These are phyloP conservation scores for Paracanthobrama guichenoti DNA, from an alignment of 2,113 vertebrate genomes.

Conservation along the genomic window DNA sequence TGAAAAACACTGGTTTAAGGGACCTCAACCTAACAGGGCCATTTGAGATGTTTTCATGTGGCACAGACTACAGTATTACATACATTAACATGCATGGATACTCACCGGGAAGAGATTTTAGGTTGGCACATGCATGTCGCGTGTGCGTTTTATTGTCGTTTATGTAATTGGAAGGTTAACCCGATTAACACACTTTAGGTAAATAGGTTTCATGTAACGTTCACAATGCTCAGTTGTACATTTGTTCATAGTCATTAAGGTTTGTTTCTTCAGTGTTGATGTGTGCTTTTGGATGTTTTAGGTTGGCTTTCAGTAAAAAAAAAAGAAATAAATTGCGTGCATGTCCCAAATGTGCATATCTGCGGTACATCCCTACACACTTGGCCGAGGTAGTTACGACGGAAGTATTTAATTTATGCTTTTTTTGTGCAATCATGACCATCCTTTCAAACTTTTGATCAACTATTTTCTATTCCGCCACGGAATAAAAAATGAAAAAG, in stretches of 20 bases:
- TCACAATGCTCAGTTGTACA: conserved; percentile 28
- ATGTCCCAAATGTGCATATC: not conserved
- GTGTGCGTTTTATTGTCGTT: conserved; percentile 16
- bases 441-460: not conserved
- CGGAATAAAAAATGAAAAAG: no score
- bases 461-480: not conserved
- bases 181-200: conserved; percentile 37
- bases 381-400: not conserved
- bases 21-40: conserved; percentile 4
- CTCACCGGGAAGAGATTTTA: conserved; percentile 15
- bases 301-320: conserved; percentile 2
- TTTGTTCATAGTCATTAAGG: not conserved
- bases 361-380: conserved; percentile 18
- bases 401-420: not conserved
- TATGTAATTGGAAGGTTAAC: conserved; percentile 31
- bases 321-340: not conserved
- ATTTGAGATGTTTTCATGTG: conserved; percentile 5
- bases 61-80: conserved; percentile 28
- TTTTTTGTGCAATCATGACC: not conserved
- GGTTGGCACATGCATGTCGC: conserved; percentile 10
- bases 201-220: not conserved
- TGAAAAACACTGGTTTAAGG: conserved; percentile 20
- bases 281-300: conserved; percentile 25
- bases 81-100: conserved; percentile 36
- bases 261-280: conserved; percentile 18